phyloP scores from a whole-genome alignment of 2,797 vertebrate species.

The Miopithecus talapoin region DNA sequence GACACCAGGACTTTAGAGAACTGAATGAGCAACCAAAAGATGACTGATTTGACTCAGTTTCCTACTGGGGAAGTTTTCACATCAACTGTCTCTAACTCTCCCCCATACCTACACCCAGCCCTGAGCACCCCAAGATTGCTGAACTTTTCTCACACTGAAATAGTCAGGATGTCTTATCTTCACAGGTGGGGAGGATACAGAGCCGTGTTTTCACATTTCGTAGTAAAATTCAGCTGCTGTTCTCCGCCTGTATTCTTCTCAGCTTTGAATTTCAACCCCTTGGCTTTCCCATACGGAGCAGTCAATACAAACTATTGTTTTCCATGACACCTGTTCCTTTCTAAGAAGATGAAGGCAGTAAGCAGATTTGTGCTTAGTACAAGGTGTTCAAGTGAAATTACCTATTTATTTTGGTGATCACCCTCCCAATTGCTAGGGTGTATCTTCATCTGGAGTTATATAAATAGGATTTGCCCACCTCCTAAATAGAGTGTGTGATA shows the following conservation, averaged over 20 bases:
- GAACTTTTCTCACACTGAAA: neutral
- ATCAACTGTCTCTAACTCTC: neutral
- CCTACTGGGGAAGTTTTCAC: neutral
- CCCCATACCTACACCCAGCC: neutral
- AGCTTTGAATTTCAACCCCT: constrained; percentile 43
- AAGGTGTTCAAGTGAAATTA: constrained; percentile 72
- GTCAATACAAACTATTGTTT: constrained; percentile 61
- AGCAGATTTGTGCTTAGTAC: constrained; percentile 64
- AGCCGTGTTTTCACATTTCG: neutral
- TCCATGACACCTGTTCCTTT: constrained; percentile 66
- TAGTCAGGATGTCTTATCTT: neutral
- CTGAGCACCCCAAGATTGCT: neutral
- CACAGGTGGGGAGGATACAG: no score
- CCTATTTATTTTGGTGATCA: constrained; percentile 68
- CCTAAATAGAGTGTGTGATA: constrained; percentile 70
- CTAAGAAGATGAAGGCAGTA: constrained; percentile 52
- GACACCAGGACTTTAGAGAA: neutral
- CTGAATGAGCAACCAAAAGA: neutral
- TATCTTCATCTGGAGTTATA: constrained; percentile 66
- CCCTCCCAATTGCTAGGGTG: constrained; percentile 68
- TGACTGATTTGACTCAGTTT: neutral
- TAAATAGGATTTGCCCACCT: constrained; percentile 76
- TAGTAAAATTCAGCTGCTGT: constrained; percentile 7
- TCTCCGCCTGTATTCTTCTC: constrained; percentile 2
- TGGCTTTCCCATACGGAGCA: constrained; percentile 46